These are phyloP conservation scores for Metopia argyrocephala DNA, from an alignment of 2,888 invertebrate genomes.

Conservation along the genomic window DNA sequence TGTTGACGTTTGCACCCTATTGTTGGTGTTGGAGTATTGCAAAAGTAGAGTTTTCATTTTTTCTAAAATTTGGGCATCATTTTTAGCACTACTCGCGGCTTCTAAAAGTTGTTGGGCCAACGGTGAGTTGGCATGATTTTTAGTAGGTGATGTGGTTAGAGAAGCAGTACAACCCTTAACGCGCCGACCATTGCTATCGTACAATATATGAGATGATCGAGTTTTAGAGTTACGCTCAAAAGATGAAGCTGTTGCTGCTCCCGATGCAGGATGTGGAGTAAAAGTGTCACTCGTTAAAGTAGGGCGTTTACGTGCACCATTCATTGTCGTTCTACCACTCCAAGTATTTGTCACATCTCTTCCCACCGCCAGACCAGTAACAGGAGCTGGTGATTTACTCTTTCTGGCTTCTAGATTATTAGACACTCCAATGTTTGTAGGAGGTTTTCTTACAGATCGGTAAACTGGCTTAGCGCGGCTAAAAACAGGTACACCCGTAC, in stretches of 20 bases:
- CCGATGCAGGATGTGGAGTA: conserved; percentile 70
- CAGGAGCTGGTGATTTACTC: conserved; percentile 57
- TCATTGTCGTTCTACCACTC: conserved; percentile 82
- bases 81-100: conserved; percentile 85
- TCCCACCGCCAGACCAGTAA: conserved; percentile 67
- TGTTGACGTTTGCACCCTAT: conserved; percentile 64
- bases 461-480: conserved; percentile 77
- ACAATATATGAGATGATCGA: conserved; percentile 76
- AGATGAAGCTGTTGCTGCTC: conserved; percentile 63
- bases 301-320: conserved; percentile 78
- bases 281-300: conserved; percentile 84
- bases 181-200: conserved; percentile 79
- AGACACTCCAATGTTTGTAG: conserved; percentile 63
- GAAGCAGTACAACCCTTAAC: conserved; percentile 77
- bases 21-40: conserved; percentile 79
- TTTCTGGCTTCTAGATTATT: conserved; percentile 33
- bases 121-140: conserved; percentile 82
- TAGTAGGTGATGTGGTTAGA: conserved; percentile 79
- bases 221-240: conserved; percentile 79
- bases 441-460: conserved; percentile 78
- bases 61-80: conserved; percentile 85
- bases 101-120: conserved; percentile 85
- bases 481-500: conserved; percentile 71
- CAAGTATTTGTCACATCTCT: conserved; percentile 85
- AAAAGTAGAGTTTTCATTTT: conserved; percentile 86